Conservation (phyloP, 2,888 invertebrate species). For the Dicranocentrus wangi region DNA sequence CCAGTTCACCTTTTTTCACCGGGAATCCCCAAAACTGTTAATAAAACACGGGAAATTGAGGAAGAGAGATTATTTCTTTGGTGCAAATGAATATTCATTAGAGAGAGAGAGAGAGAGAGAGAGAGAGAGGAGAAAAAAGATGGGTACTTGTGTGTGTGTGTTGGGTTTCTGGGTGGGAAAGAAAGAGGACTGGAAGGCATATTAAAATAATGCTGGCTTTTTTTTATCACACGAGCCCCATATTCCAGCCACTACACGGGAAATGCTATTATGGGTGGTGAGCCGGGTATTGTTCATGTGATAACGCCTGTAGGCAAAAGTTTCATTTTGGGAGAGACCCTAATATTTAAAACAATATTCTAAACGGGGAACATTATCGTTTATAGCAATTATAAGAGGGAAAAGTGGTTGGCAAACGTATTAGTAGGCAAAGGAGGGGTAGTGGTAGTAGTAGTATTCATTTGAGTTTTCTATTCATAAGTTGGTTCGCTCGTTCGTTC, state of each 20-base stretch:
- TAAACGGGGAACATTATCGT: too few species aligned
- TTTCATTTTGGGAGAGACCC: too few species aligned
- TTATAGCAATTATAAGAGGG: too few species aligned
- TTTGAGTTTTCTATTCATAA: too few species aligned
- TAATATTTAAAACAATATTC: too few species aligned
- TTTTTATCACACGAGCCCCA: slow-evolving; percentile 48
- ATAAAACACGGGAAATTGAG: slow-evolving; percentile 23
- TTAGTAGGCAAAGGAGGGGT: too few species aligned
- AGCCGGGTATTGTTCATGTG: slow-evolving; percentile 48
- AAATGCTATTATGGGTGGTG: slow-evolving; percentile 42
- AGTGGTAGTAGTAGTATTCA: too few species aligned
- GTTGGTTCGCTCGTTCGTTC: too few species aligned
- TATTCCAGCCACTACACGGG: slow-evolving; percentile 38
- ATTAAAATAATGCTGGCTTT: neutral
- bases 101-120: slow-evolving; percentile 17
- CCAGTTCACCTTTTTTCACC: neutral
- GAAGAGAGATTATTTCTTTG: slow-evolving; percentile 26
- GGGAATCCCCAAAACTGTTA: neutral
- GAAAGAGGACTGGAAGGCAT: neutral
- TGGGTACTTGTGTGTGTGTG: neutral
- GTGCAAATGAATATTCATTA: slow-evolving; percentile 51
- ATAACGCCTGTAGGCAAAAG: slow-evolving; percentile 29
- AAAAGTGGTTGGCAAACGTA: too few species aligned
- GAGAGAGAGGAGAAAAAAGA: slow-evolving; percentile 22
- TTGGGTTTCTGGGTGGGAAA: too few species aligned